Base-by-base conservation (phyloP, 2,113 vertebrate genomes). In the Neogale vison region DNA sequence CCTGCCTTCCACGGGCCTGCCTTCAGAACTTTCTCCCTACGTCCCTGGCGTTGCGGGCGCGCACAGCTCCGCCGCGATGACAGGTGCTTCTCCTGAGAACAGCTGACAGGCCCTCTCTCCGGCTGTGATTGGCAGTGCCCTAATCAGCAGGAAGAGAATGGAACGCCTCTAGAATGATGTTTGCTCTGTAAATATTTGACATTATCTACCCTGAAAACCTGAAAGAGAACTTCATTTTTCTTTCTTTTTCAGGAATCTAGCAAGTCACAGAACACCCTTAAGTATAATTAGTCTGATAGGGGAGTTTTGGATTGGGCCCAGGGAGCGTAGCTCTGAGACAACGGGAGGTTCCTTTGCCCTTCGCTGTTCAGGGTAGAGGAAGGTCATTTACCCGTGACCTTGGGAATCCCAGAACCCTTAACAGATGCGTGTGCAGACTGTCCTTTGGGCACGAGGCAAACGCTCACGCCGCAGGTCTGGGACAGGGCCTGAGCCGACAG, bases 111-210 rank as follows among this genome's bases (percentile, higher is more conserved):
- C 86, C n/a, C 72, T 92, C 88, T 65, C 57, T 94, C 55, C 21
- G 0, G 57, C 81, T 2, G 4, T 97, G 98, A 98, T 96, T 97
- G 97, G 88, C 98, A 97, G 97, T 13, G 9, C 97, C 91, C 94
- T 98, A 93, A 97, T 98, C 97, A 90, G 96, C 59, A 24, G 93
- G 67, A 81, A 93, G 95, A 96, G 97, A 96, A 80, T 12, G 96
- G 93, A 1, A 80, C 4, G 63, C 76, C 84, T 96, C 79, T 39
- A 87, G 93, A 93, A 81, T 96, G 96, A 98, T 97, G 96, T 97
- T 98, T 97, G 96, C 97, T 97, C 96, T 92, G 96, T 97, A 98
- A 98, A 97, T 98, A 98, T 97, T 97, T 98, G 97, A 98, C 96
- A 97, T 97, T 84, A 97, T 97, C 96, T 97, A 92, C 94, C 96